These are phyloP conservation scores for Lathronympha strigana DNA, from an alignment of 2,888 invertebrate species.

Conservation along the genomic window DNA sequence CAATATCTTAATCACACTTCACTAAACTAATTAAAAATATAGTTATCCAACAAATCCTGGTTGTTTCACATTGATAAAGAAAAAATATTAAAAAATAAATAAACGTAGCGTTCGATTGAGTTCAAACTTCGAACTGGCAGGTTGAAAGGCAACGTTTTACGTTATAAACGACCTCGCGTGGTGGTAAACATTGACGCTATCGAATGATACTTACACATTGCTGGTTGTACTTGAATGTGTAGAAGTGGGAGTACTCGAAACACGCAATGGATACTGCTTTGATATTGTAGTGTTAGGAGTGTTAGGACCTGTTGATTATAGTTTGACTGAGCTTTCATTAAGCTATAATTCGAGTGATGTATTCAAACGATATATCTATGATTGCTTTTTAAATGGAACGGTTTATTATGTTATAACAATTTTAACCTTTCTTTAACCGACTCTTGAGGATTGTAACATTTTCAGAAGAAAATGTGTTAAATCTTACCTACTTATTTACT, in stretches of 20 bases:
- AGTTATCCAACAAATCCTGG: slow-evolving; percentile 24
- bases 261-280: slow-evolving; percentile 4
- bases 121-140: slow-evolving; percentile 61
- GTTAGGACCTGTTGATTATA: slow-evolving; percentile 22
- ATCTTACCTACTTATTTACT: too few species aligned
- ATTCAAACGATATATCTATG: slow-evolving; percentile 20
- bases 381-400: slow-evolving; percentile 29
- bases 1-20: slow-evolving; percentile 37
- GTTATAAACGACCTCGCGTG: slow-evolving; percentile 58
- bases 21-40: slow-evolving; percentile 33
- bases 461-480: too few species aligned
- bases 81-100: slow-evolving; percentile 40
- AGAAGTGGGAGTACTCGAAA: not conserved
- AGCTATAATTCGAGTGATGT: slow-evolving; percentile 31
- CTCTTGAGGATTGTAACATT: not conserved
- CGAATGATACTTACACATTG: not conserved
- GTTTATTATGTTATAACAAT: slow-evolving; percentile 21
- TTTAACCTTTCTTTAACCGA: slow-evolving; percentile 19
- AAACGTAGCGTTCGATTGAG: slow-evolving; percentile 38
- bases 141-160: slow-evolving; percentile 53
- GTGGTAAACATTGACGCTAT: slow-evolving; percentile 24
- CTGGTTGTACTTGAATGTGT: not conserved
- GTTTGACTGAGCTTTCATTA: slow-evolving; percentile 39
- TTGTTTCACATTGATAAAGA: slow-evolving; percentile 33
- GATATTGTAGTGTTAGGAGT: not conserved